Percentiles rank a stretch among this genome's conserved stretches.
Conservation (phyloP, 2,113 vertebrate genomes). For the Pygoscelis adeliae region DNA sequence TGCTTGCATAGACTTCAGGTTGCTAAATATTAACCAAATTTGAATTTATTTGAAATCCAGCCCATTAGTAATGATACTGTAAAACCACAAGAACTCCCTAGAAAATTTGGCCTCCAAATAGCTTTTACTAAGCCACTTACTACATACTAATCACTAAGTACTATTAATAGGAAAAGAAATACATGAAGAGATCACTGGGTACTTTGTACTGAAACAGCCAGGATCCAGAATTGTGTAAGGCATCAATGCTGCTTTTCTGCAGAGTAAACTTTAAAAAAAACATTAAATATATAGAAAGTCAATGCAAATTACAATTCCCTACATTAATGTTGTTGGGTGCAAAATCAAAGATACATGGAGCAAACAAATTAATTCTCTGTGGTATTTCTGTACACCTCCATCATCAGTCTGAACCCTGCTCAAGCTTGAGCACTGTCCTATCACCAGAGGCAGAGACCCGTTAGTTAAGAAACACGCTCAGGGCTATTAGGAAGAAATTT, state of each 20-base stretch:
- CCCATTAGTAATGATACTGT: neutral
- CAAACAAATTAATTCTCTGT: neutral
- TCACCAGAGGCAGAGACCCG: neutral
- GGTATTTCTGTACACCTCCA: neutral
- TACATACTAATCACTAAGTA: neutral
- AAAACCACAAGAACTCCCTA: neutral
- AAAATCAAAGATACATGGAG: neutral
- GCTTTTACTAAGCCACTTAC: constrained; percentile 10
- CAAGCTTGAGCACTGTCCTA: neutral
- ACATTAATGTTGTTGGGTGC: neutral
- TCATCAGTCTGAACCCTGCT: neutral
- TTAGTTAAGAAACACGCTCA: neutral
- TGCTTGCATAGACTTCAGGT: neutral
- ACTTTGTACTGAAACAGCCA: neutral
- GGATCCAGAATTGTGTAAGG: neutral
- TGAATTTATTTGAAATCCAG: constrained; percentile 10
- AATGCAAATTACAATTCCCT: neutral
- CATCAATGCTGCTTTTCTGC: constrained; percentile 2
- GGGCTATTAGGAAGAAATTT: neutral
- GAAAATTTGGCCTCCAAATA: constrained; percentile 20
- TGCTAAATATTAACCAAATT: neutral
- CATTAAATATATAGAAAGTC: neutral
- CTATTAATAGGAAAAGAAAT: constrained; percentile 23
- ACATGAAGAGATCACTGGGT: neutral
- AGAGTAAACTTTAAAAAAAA: neutral